Evolutionary conservation across 2,888 invertebrate species (phyloP), one percentile per base, ranked within the genome.

Genomic region (Cantharis flavilabris): DNA sequence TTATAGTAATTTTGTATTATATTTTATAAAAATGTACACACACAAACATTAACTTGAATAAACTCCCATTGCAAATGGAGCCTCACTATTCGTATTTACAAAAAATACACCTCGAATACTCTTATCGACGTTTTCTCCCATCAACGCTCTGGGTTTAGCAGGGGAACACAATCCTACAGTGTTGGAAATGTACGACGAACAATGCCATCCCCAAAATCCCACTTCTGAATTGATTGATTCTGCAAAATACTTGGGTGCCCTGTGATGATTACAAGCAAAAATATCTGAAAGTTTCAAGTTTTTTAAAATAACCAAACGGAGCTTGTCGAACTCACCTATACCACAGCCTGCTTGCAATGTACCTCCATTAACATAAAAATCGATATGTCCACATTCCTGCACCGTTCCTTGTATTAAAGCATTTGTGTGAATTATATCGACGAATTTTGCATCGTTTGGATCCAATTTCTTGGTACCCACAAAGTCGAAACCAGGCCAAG

Each of bases 321-420:
- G n/a, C n/a, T 49, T 9, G n/a, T 65, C 64, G 62, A 23, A 23
- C 26, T 26, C 26, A 67, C 65, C 65, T n/a, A 67, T 23, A 10
- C 90, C 88, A 84, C 94, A 94, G 0, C 93, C 94, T 0, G 93
- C 93, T 81, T 94, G 94, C 62, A 90, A 88, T 20, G 92, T 89
- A 0, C 94, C 94, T 0, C 94, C 94, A 82, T 94, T 94, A 85
- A 93, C 89, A 82, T 93, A 94, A 84, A 94, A 94, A 83, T 94
- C 94, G 0, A 92, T 91, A 83, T 94, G 93, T 0, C 94, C 94
- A 81, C 92, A 91, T 30, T 90, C 88, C 81, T 93, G 92, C 20
- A 92, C 86, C 82, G 92, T 91, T 0, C 94, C 94, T 82, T 94
- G 92, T 1, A 93, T 87, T 80, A 93, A 90, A 0, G 93, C 93